A percentile compares a stretch with the other conserved stretches of the same genome.
phyloP scores from a whole-genome alignment of 2,888 invertebrate genomes.

The Lasioglossum zephyrum region DNA sequence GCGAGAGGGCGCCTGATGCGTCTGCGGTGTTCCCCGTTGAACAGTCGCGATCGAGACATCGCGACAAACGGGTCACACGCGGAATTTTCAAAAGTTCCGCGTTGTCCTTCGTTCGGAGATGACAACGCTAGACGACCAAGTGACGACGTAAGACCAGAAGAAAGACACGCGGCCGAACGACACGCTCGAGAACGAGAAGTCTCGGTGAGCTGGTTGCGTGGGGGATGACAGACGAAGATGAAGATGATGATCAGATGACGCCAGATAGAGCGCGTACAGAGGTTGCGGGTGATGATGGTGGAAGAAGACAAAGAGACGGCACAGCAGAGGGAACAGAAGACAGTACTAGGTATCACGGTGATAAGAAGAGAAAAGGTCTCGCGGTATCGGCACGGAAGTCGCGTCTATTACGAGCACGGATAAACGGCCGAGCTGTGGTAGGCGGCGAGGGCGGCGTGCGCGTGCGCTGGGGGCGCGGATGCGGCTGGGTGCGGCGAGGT shows the following conservation, averaged over 20 bases:
- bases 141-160: background rate
- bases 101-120: background rate
- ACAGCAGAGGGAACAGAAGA: conserved; percentile 42
- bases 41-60: conserved; percentile 49
- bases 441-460: conserved; percentile 88
- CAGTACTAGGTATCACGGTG: conserved; percentile 24
- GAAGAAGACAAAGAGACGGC: conserved; percentile 47
- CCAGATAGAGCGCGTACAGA: background rate
- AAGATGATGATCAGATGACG: background rate
- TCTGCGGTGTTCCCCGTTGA: conserved; percentile 22
- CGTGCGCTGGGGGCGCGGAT: conserved; percentile 88
- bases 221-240: background rate
- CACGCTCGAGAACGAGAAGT: background rate
- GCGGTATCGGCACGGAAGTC: conserved; percentile 72
- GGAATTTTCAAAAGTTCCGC: background rate
- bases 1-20: conserved; percentile 33
- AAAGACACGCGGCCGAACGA: background rate
- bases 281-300: background rate
- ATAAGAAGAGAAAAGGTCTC: conserved; percentile 61
- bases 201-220: background rate
- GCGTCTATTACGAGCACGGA: conserved; percentile 91
- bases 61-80: conserved; percentile 25
- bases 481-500: conserved; percentile 88
- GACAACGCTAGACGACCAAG: background rate
- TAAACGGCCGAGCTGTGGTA: conserved; percentile 92